Conservation (phyloP, 2,113 vertebrate genomes). For the Ammodytes marinus region DNA sequence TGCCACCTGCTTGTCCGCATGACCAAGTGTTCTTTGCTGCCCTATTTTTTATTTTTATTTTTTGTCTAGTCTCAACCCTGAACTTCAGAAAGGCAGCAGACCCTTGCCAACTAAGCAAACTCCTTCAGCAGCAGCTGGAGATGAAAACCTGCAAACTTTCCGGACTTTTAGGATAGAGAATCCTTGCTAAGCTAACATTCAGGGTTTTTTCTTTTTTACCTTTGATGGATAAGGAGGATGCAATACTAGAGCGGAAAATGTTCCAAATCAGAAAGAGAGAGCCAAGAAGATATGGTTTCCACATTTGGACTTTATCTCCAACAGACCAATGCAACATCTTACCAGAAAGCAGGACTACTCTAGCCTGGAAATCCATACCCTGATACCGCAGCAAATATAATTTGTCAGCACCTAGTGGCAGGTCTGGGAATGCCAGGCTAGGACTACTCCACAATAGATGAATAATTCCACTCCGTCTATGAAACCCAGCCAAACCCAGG, state of each 20-base stretch:
- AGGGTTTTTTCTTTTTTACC: too few relatives aligned
- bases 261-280: neutral
- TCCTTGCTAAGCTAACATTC: neutral
- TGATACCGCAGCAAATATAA: too few relatives aligned
- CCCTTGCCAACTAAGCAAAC: neutral
- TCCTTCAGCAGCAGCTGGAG: neutral
- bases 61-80: neutral
- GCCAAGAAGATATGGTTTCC: neutral
- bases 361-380: too few relatives aligned
- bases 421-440: too few relatives aligned
- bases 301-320: neutral
- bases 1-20: neutral
- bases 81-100: neutral
- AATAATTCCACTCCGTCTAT: too few relatives aligned
- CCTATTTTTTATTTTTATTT: slow-evolving; percentile 12
- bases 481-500: neutral
- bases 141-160: neutral
- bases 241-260: neutral
- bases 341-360: too few relatives aligned
- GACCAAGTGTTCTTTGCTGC: neutral
- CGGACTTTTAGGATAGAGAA: neutral
- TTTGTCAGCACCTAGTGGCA: too few relatives aligned
- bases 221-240: neutral
- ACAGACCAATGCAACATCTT: neutral
- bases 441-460: too few relatives aligned